Evolutionary conservation across 2,797 vertebrate genomes (phyloP).

Genomic region (Notamacropus eugenii): DNA sequence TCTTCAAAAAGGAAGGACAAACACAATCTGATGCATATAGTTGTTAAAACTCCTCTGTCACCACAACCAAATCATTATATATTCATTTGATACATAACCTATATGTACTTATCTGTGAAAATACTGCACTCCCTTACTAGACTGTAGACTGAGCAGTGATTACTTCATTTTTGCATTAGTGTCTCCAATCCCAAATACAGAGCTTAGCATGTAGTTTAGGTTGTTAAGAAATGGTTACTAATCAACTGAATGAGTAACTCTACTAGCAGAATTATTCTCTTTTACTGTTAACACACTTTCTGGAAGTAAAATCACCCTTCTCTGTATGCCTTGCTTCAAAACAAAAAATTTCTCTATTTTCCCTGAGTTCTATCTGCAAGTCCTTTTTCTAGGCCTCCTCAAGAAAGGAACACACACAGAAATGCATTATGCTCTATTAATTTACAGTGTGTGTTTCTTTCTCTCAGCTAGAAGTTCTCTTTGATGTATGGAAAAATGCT

Average conservation of each 20-base stretch:
- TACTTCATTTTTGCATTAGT: neutral
- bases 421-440: neutral
- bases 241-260: neutral
- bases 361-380: constrained; percentile 6
- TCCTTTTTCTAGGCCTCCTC: constrained; percentile 4
- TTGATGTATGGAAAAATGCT: neutral
- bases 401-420: neutral
- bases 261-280: neutral
- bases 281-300: constrained; percentile 1
- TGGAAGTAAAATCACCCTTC: neutral
- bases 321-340: neutral
- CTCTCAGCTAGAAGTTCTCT: neutral
- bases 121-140: neutral
- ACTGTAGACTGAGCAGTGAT: neutral
- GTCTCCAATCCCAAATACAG: neutral
- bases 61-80: neutral
- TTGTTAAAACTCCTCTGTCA: too few relatives aligned
- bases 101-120: neutral
- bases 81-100: neutral
- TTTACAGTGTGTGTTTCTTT: neutral
- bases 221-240: neutral
- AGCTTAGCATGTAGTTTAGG: neutral
- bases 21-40: too few relatives aligned
- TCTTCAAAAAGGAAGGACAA: too few relatives aligned
- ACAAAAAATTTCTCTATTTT: neutral